phyloP scores from a whole-genome alignment of 2,797 vertebrate species.

The Syndactyla subalaris region DNA sequence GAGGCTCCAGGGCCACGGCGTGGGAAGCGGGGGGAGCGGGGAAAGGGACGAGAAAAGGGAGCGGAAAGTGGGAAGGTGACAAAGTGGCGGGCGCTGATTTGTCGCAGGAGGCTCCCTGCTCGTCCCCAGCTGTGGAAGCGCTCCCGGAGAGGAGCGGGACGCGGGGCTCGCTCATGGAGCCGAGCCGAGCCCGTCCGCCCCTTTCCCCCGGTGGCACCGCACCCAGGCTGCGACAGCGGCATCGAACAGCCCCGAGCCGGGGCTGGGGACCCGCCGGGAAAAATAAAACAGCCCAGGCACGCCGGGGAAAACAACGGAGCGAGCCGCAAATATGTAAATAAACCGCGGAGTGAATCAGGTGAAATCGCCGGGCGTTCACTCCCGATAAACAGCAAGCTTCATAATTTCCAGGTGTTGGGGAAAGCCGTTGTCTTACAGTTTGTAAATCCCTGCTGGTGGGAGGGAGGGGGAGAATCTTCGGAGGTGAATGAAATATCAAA shows the following conservation, averaged over 20 bases:
- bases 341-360: not conserved
- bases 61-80: slow-evolving; percentile 72
- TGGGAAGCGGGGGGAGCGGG: not conserved
- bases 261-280: not conserved
- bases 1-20: not conserved
- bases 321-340: slow-evolving; percentile 57
- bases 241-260: not conserved
- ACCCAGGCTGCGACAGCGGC: not conserved
- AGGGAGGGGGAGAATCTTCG: slow-evolving; percentile 58
- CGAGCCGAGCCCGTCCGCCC: not conserved
- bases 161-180: not conserved
- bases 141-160: slow-evolving; percentile 78
- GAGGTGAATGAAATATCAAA: slow-evolving; percentile 82
- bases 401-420: slow-evolving; percentile 77
- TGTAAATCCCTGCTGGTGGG: slow-evolving; percentile 72
- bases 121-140: slow-evolving; percentile 89
- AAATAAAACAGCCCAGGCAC: not conserved
- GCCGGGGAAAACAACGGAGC: not conserved
- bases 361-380: slow-evolving; percentile 42
- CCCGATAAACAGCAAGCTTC: slow-evolving; percentile 71
- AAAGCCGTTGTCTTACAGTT: slow-evolving; percentile 75
- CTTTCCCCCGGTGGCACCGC: not conserved
- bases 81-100: slow-evolving; percentile 83
- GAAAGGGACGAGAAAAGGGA: slow-evolving; percentile 60
- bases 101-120: slow-evolving; percentile 81